Percentiles rank a stretch among this genome's conserved stretches.
phyloP scores from a whole-genome alignment of 2,113 vertebrate species.

The Ondatra zibethicus region DNA sequence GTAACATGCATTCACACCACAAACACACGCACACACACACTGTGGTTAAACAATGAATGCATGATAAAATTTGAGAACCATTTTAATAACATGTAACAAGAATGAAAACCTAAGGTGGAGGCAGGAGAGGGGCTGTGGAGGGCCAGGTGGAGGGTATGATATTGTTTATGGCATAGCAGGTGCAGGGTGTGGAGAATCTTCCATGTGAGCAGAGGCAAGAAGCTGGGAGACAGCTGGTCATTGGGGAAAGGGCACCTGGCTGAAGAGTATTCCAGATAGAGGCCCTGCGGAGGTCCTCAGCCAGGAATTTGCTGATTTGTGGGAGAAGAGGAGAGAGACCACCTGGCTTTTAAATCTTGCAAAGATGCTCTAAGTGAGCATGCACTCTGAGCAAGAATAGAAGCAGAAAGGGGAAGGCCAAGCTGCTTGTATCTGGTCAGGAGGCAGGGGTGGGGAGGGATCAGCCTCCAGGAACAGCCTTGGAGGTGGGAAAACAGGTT shows the following conservation, averaged over 20 bases:
- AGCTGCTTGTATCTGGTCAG: background rate
- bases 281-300: background rate
- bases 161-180: background rate
- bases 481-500: background rate
- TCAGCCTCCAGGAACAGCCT: background rate
- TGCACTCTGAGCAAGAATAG: fast-evolving
- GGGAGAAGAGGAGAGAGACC: background rate
- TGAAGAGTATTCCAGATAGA: background rate
- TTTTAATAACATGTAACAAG: background rate
- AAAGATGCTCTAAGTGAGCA: background rate
- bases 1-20: background rate
- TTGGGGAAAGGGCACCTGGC: background rate
- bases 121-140: background rate
- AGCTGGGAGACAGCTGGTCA: background rate
- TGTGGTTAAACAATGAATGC: background rate
- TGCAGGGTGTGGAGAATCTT: background rate
- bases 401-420: background rate
- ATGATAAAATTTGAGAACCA: background rate
- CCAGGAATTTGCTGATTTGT: background rate
- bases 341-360: background rate
- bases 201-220: background rate
- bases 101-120: background rate
- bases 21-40: background rate
- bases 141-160: background rate
- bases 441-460: background rate